Base-by-base conservation (phyloP, 2,113 vertebrate genomes). In the Bubo blakistoni region DNA sequence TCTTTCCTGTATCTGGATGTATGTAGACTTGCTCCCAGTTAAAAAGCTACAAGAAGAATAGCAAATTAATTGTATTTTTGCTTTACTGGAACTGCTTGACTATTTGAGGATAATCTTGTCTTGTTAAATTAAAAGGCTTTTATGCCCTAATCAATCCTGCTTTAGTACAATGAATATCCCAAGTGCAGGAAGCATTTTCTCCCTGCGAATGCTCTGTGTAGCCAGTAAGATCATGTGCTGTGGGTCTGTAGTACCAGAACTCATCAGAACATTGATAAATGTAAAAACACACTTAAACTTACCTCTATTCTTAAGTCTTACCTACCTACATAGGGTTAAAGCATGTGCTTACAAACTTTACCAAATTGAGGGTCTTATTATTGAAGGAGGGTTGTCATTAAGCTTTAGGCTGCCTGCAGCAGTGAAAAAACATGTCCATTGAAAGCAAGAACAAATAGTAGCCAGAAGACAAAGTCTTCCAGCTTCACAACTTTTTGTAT, bases 161-260 rank as follows among this genome's bases (percentile, higher is more conserved):
- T 52, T 76, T 71, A 63, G 6, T n/a, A 32, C 17, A 59, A 25
- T 13, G 11, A 79, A 42, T 71, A 88, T 71, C 27, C 10, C 24
- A 25, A 67, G 24, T 1, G 13, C 27, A 67, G 38, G 61, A 88
- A 87, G 32, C 18, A n/a, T 61, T 76, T 90, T 70, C 26, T 66
- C 12, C 11, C 32, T 19, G 2, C 0, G 1, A 62, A 40, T 6
- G 4, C 5, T 61, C 26, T 32, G 8, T 74, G 25, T 16, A 78
- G 13, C 21, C 7, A 21, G 29, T 52, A 83, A 91, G 22, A 71
- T 21, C 32, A 36, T 3, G 15, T 67, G 11, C 17, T 0, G 2
- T 54, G 16, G 6, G 26, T 79, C 38, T 55, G 44, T 27, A 66
- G 70, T 24, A 46, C n/a, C 38, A 90, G 40, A 83, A 77, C 26